phyloP scores from a whole-genome alignment of 2,113 vertebrate species.

The Stigmatopora argus region DNA sequence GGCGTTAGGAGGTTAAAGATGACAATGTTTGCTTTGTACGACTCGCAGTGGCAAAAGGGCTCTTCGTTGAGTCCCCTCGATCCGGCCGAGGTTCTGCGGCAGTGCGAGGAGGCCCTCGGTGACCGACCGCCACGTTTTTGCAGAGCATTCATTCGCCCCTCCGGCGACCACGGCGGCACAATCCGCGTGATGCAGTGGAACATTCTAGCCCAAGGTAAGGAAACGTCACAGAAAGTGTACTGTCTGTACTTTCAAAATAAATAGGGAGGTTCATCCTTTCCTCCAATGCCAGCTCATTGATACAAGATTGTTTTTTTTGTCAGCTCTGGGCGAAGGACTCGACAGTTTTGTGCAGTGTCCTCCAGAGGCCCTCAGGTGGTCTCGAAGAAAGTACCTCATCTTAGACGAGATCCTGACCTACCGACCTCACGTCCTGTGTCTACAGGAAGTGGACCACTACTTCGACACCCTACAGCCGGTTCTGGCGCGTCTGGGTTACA shows the following conservation, averaged over 20 bases:
- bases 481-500: constrained; percentile 84
- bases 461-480: constrained; percentile 90
- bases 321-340: constrained; percentile 92
- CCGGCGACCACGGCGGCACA: constrained; percentile 53
- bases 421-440: constrained; percentile 86
- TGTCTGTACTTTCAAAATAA: neutral
- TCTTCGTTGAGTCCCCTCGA: constrained; percentile 65
- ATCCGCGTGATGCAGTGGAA: constrained; percentile 98
- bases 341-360: constrained; percentile 91
- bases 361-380: constrained; percentile 87
- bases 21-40: neutral
- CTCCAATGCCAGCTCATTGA: neutral
- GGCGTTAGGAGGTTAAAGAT: neutral
- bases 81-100: constrained; percentile 76
- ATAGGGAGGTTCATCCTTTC: too few relatives aligned
- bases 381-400: constrained; percentile 90
- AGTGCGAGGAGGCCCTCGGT: constrained; percentile 81
- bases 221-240: too few relatives aligned
- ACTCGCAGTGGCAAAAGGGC: constrained; percentile 28
- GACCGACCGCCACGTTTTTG: constrained; percentile 76
- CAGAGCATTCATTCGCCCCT: constrained; percentile 72
- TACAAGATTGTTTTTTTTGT: constrained; percentile 4
- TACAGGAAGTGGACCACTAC: constrained; percentile 97
- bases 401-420: constrained; percentile 91
- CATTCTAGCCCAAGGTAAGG: constrained; percentile 92